Percentiles rank a stretch among this genome's conserved stretches.
phyloP scores from a whole-genome alignment of 2,797 vertebrate genomes.

The Smutsia temminckii region DNA sequence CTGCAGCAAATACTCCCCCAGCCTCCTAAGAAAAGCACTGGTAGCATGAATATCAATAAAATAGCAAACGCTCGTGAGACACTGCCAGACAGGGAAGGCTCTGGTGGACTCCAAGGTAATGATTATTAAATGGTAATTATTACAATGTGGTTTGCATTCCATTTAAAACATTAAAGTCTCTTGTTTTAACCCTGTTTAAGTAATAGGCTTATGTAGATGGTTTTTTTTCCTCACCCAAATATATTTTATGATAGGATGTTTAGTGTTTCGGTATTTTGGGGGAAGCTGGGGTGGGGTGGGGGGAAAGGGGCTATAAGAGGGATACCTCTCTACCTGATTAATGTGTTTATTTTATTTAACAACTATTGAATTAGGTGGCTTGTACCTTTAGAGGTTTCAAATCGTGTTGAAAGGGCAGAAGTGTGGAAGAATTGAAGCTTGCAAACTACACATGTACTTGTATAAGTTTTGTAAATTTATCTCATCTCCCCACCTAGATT shows the following conservation, averaged over 20 bases:
- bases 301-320: neutral
- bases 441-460: neutral
- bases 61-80: neutral
- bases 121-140: neutral
- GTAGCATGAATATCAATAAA: accelerated
- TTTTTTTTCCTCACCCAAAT: neutral
- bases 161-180: neutral
- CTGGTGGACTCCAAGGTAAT: neutral
- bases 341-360: neutral
- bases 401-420: neutral
- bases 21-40: neutral
- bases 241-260: neutral
- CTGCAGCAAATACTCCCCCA: neutral
- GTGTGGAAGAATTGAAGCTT: neutral
- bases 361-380: neutral
- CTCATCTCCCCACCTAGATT: neutral
- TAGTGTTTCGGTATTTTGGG: neutral
- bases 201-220: neutral
- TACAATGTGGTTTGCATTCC: neutral
- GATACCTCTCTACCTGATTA: neutral
- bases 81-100: accelerated
- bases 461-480: neutral
- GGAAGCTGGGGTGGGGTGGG: accelerated
- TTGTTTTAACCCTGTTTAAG: neutral
- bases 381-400: neutral